Evolutionary conservation across 2,888 invertebrate species (phyloP).

Genomic region (Mimumesa dahlbomi): DNA sequence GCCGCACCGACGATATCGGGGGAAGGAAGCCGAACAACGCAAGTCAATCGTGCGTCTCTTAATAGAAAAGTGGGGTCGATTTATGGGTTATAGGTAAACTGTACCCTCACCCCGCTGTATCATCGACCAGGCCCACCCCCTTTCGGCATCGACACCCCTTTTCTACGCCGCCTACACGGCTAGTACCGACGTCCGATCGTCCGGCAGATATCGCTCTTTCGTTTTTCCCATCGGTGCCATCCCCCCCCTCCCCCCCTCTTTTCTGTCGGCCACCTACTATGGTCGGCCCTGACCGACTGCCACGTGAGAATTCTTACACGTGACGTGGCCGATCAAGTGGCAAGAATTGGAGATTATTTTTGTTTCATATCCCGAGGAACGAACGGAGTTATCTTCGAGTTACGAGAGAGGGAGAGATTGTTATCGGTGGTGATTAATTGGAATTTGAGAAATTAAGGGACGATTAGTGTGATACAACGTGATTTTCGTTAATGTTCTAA

Average conservation of each 20-base stretch:
- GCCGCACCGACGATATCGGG: slow-evolving; percentile 53
- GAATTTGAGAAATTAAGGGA: no score
- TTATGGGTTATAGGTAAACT: slow-evolving; percentile 80
- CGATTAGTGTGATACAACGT: no score
- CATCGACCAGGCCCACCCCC: slow-evolving; percentile 60
- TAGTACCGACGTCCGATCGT: slow-evolving; percentile 64
- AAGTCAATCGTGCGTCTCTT: slow-evolving; percentile 80
- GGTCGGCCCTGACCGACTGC: slow-evolving; percentile 70
- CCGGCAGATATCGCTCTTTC: slow-evolving; percentile 73
- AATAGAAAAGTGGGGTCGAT: slow-evolving; percentile 80
- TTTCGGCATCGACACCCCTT: slow-evolving; percentile 48
- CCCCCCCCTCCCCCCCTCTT: slow-evolving; percentile 8
- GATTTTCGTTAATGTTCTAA: no score
- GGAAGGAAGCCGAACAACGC: slow-evolving; percentile 77
- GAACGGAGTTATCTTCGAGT: no score
- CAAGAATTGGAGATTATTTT: no score
- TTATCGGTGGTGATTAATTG: no score
- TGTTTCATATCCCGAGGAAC: no score
- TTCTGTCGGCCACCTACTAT: slow-evolving; percentile 53
- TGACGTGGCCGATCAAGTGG: slow-evolving; percentile 46
- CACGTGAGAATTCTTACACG: slow-evolving; percentile 62
- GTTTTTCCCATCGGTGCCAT: slow-evolving; percentile 62
- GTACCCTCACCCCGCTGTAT: slow-evolving; percentile 66
- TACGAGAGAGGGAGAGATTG: no score
- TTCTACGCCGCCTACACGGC: slow-evolving; percentile 41